Evolutionary conservation across 2,797 vertebrate species (phyloP), one percentile per base, ranked within the genome.

Genomic region (Anguilla marmorata): DNA sequence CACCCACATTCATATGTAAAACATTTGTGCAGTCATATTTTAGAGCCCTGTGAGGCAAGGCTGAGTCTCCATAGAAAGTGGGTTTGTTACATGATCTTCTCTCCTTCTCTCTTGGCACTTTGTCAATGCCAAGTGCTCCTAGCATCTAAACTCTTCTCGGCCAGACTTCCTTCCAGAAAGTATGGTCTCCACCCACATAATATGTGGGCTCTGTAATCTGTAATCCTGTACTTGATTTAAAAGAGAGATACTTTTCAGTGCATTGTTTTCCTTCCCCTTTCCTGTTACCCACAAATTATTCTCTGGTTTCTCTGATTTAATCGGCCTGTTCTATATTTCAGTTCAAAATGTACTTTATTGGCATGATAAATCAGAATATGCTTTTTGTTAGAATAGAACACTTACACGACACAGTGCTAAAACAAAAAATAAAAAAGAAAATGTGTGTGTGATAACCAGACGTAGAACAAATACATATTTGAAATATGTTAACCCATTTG

Each of bases 211-310:
- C 90, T 69, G 63, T 69, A 14, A 24, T 69, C 24, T 8, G 84
- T 90, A 92, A 94, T 94, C 91, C 94, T 94, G 93, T 91, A 89
- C 90, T 91, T 90, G 88, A 89, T 91, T 52, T 92, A 91, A 89
- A 92, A 91, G 93, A 91, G 90, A 92, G 92, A 94, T 93, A 91
- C 89, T 87, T 89, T 92, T 93, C 89, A 76, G 11, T 9, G 24
- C 90, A 92, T 91, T 30, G 85, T 91, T 94, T 94, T 92, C 91
- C 94, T 94, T 94, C 91, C 91, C 93, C 90, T 87, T 87, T 87
- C 91, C 63, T 58, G 16, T 14, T 19, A 69, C 90, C 89, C 86
- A 12, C 2, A 85, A 90, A 87, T 88, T 88, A 27, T 69, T 8
- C 24, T 69, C 24, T 19, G 63, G 9, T 69, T n/a, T 27, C n/a